These are phyloP conservation scores for Cryptoleucopteryx plumbea DNA, from an alignment of 2,113 vertebrate species.

Conservation along the genomic window DNA sequence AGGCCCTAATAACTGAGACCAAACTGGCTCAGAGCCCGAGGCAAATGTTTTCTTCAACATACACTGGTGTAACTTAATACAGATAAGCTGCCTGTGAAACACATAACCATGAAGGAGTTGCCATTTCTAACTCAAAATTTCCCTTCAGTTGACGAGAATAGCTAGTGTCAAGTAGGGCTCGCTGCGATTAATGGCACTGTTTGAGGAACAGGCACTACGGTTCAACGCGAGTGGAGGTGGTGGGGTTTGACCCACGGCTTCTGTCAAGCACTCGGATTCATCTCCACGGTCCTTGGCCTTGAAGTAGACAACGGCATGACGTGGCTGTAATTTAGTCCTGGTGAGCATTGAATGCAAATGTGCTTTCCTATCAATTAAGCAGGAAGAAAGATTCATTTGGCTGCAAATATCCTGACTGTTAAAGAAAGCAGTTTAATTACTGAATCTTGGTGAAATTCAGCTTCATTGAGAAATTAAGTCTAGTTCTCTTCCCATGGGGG, in stretches of 20 bases:
- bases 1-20: neutral
- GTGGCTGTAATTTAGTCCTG: neutral
- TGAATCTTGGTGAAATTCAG: conserved; percentile 28
- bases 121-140: neutral
- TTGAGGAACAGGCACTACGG: neutral
- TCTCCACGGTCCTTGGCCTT: neutral
- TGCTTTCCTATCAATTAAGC: neutral
- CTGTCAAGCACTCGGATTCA: neutral
- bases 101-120: neutral
- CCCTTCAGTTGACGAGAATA: neutral
- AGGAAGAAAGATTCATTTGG: neutral
- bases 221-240: neutral
- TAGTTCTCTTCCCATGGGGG: neutral
- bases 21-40: neutral
- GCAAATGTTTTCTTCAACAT: neutral
- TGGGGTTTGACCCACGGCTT: neutral
- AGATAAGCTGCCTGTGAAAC: neutral
- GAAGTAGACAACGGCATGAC: neutral
- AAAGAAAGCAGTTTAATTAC: conserved; percentile 21
- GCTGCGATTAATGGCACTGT: accelerated
- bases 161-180: neutral
- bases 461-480: neutral
- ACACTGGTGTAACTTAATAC: neutral
- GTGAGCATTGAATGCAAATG: neutral
- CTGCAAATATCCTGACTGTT: conserved; percentile 12